Base-by-base conservation (phyloP, 2,888 invertebrate genomes). In the Drosophila mayaguana region DNA sequence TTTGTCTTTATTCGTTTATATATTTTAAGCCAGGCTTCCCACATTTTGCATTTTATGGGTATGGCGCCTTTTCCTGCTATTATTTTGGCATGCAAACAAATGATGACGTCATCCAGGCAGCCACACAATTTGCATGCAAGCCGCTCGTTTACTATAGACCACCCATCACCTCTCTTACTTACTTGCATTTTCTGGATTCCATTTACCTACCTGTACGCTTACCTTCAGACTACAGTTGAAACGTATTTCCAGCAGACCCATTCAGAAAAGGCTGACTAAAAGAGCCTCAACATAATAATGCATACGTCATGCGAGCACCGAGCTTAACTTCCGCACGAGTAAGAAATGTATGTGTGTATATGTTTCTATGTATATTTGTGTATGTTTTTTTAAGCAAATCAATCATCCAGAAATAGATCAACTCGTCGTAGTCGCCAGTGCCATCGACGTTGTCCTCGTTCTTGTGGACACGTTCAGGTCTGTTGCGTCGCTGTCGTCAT, bases 371-470 rank as follows among this genome's bases (percentile, higher is more conserved):
- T 25, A 9, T 25, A 3, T 55, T 12, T 57, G 59, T 63, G 18
- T 59, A 46, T 59, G 16, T 69, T 55, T 16, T 28, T 79, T 46
- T 73, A 68, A 78, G 70, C 69, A 89, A 84, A 84, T 89, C 89
- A 89, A 84, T 84, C 89, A 89, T 89, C 76, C 82, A 69, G 87
- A 84, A 84, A 84, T 88, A 84, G 83, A 84, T 83, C 87, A 75
- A 86, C 68, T 77, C 72, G 68, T 62, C 67, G 76, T 42, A 18
- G 62, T 57, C 25, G 36, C 70, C 50, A 55, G 50, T 46, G 42
- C 70, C 51, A 63, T 54, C 56, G 57, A 46, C 51, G 38, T 43
- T 42, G 57, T 62, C 55, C 62, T 65, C 55, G 25, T 22, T 25
- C 43, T 38, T 38, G 55, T 53, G 40, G 45, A 32, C 62, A 51